Percentiles rank a stretch among this genome's conserved stretches.
These are phyloP conservation scores for Trachelus tabidus DNA, from an alignment of 2,888 invertebrate species.

Conservation along the genomic window DNA sequence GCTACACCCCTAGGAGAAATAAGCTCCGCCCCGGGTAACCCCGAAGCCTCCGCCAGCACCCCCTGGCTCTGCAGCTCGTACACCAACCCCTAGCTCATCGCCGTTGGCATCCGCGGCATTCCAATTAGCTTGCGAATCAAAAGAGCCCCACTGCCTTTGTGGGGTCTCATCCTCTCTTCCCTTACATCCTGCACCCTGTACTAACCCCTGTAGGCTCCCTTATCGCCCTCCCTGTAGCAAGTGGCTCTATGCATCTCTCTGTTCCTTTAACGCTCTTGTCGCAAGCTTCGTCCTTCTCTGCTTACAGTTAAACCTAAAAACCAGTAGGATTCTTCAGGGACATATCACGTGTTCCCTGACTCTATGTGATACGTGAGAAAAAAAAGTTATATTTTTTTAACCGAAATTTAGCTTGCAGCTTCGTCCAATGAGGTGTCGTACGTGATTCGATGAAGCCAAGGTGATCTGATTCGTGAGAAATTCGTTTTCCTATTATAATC, in stretches of 20 bases:
- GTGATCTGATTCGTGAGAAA: background rate
- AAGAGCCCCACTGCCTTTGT: constrained; percentile 65
- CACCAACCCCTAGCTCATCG: constrained; percentile 33
- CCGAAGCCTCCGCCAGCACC: background rate
- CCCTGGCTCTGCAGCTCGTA: background rate
- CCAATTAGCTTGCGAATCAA: constrained; percentile 66
- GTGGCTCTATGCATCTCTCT: constrained; percentile 11
- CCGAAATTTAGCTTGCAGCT: background rate
- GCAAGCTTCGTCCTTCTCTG: background rate
- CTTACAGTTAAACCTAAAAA: constrained; percentile 3
- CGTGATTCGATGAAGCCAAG: background rate
- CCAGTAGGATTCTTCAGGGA: constrained; percentile 8
- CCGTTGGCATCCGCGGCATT: constrained; percentile 65
- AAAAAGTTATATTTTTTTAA: background rate
- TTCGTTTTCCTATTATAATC: background rate
- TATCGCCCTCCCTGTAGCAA: background rate
- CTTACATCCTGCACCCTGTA: background rate
- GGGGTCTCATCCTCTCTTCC: constrained; percentile 51
- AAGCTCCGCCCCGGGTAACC: constrained; percentile 54
- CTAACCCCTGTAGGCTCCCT: background rate
- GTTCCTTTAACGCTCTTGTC: constrained; percentile 4
- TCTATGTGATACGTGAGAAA: background rate
- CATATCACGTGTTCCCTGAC: background rate
- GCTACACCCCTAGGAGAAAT: constrained; percentile 51
- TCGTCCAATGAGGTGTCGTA: background rate